phyloP scores from a whole-genome alignment of 64 coral and sea anemone genomes.

The Catalaphyllia jardinei region DNA sequence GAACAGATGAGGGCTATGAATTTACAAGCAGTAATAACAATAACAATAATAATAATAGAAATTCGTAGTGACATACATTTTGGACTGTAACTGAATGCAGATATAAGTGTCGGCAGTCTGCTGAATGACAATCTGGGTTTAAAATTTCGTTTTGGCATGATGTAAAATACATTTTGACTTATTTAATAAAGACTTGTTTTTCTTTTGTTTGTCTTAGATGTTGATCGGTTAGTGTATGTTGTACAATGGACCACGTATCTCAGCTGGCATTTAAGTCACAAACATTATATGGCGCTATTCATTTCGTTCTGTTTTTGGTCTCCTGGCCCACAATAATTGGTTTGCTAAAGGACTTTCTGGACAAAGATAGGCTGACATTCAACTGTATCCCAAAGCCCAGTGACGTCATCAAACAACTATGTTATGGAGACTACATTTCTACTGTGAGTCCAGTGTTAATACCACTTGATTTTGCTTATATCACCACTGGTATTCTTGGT shows the following conservation, averaged over 20 bases:
- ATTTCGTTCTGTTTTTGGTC: not conserved
- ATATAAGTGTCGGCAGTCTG: too few species aligned
- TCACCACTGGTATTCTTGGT: not conserved
- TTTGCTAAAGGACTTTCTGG: not conserved
- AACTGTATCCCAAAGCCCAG: conserved; percentile 14
- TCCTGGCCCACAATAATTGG: conserved; percentile 30
- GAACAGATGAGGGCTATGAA: too few species aligned
- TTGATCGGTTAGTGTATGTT: not conserved
- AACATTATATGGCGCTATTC: not conserved
- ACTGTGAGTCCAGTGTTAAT: not conserved
- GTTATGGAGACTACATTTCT: not conserved
- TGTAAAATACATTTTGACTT: too few species aligned
- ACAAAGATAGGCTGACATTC: not conserved
- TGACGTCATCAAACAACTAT: not conserved
- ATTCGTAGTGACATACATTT: too few species aligned
- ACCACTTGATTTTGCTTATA: not conserved
- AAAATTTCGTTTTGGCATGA: too few species aligned
- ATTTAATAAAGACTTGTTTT: not conserved
- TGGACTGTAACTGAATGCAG: too few species aligned
- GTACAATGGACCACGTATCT: conserved; percentile 3
- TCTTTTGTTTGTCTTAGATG: not conserved
- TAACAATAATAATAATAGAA: too few species aligned
- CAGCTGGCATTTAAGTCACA: not conserved
- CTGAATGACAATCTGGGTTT: too few species aligned
- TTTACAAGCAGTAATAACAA: too few species aligned